Evolutionary conservation across 2,797 vertebrate species (phyloP).

Genomic region (Pseudochaenichthys georgianus): DNA sequence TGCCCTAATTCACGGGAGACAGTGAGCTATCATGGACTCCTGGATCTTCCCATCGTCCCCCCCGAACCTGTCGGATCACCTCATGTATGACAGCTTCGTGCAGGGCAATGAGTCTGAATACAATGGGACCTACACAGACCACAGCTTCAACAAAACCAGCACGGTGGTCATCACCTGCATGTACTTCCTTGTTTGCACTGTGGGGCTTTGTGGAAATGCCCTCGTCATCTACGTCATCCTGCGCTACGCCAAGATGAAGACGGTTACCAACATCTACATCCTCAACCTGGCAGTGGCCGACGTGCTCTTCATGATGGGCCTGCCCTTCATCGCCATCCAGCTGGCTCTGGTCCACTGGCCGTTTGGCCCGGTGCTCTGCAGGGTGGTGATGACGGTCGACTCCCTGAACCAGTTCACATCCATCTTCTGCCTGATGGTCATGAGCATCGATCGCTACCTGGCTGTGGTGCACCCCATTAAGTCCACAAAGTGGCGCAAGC

Average conservation of each 20-base stretch:
- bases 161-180: constrained; percentile 94
- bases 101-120: constrained; percentile 77
- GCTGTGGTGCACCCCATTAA: constrained; percentile 97
- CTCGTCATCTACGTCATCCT: constrained; percentile 98
- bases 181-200: constrained; percentile 93
- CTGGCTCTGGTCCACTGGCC: constrained; percentile 96
- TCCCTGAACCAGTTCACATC: constrained; percentile 98
- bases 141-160: constrained; percentile 88
- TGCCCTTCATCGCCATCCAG: constrained; percentile 97
- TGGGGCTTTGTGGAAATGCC: constrained; percentile 94
- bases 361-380: constrained; percentile 93
- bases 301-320: constrained; percentile 95
- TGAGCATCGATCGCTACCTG: constrained; percentile 96
- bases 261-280: constrained; percentile 98
- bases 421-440: constrained; percentile 97
- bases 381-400: constrained; percentile 95
- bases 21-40: constrained; percentile 76
- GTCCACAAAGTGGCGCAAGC: constrained; percentile 95
- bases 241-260: constrained; percentile 98
- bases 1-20: constrained; percentile 50
- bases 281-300: constrained; percentile 97
- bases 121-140: constrained; percentile 76
- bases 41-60: constrained; percentile 80
- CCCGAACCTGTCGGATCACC: constrained; percentile 81
- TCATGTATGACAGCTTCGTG: constrained; percentile 79